Conservation (phyloP, 2,888 invertebrate species). For the Rotaria magnacalcarata region DNA sequence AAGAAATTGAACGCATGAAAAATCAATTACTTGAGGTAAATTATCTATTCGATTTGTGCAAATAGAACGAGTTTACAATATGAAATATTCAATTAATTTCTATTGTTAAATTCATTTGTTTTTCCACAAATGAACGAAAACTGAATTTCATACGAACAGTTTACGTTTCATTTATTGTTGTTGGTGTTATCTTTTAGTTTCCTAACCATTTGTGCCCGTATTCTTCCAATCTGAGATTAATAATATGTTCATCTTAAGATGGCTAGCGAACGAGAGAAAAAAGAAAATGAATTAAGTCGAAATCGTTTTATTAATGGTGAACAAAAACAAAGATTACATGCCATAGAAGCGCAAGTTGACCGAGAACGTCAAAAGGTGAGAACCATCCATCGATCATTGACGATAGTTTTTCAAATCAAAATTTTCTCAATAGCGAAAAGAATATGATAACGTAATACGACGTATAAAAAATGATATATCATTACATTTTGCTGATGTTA, state of each 20-base stretch:
- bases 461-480: slow-evolving; percentile 3
- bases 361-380: not conserved
- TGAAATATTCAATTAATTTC: not conserved
- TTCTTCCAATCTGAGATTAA: not conserved
- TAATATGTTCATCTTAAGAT: not conserved
- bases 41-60: not conserved
- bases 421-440: not conserved
- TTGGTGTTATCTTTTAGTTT: not conserved
- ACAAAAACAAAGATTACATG: not conserved
- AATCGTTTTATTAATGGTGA: not conserved
- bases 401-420: too few relatives aligned
- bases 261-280: not conserved
- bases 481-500: not conserved
- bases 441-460: not conserved
- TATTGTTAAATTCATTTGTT: not conserved
- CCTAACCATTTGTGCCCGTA: not conserved
- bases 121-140: slow-evolving; percentile 1
- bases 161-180: slow-evolving; percentile 12
- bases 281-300: not conserved
- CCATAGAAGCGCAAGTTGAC: not conserved
- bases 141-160: not conserved
- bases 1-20: slow-evolving; percentile 10
- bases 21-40: slow-evolving; percentile 27
- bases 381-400: not conserved
- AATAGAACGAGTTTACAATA: not conserved